A percentile compares a stretch with the other conserved stretches of the same genome.
These are phyloP conservation scores for Anabacerthia variegaticeps DNA, from an alignment of 2,797 vertebrate species.

Conservation along the genomic window DNA sequence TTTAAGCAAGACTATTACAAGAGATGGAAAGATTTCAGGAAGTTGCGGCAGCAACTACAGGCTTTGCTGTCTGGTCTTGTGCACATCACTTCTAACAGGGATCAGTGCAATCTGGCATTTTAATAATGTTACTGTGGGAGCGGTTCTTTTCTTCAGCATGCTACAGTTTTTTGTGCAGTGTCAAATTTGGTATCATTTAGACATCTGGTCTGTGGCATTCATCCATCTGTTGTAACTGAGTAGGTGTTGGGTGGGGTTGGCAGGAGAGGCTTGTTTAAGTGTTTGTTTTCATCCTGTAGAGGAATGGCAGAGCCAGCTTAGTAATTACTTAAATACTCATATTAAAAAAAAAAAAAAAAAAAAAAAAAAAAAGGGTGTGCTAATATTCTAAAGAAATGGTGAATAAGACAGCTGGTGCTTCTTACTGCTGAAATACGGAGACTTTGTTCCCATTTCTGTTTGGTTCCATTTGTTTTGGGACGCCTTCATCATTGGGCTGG, in stretches of 20 bases:
- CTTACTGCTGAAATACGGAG: neutral
- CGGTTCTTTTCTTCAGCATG: neutral
- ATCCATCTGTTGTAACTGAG: constrained; percentile 41
- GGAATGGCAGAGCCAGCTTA: neutral
- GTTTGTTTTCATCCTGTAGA: constrained; percentile 40
- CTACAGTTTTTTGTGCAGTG: neutral
- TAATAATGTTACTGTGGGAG: neutral
- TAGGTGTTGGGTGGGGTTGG: constrained; percentile 49
- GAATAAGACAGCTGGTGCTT: neutral
- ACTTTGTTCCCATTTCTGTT: neutral
- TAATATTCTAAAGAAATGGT: neutral
- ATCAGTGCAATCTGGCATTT: neutral
- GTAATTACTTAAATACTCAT: neutral
- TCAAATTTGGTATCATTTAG: constrained; percentile 42
- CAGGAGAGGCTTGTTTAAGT: constrained; percentile 26
- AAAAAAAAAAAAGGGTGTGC: neutral
- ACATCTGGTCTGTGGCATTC: constrained; percentile 39
- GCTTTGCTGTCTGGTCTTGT: neutral
- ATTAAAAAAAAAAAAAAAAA: neutral
- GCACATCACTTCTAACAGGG: neutral
- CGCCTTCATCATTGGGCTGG: neutral
- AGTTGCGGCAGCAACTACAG: neutral
- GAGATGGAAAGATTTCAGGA: neutral
- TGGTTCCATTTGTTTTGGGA: neutral
- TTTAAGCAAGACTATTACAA: neutral